A percentile compares a stretch with the other conserved stretches of the same genome.
These are phyloP conservation scores for Trachymyrmex septentrionalis DNA, from an alignment of 1,140 invertebrate genomes.

Conservation along the genomic window DNA sequence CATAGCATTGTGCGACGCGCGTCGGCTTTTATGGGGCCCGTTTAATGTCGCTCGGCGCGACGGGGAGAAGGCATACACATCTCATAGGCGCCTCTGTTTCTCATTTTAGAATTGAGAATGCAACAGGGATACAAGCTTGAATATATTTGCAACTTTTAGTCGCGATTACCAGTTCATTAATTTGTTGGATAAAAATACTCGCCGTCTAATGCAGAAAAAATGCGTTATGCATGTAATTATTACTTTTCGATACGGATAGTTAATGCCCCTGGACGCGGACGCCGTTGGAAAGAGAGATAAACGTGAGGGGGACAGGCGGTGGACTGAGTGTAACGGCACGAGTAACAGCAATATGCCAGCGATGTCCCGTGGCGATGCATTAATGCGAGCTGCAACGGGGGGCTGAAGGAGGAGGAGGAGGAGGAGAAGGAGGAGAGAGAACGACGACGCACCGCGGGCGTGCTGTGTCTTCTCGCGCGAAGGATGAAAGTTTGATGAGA, in stretches of 20 bases:
- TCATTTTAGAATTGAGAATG: not conserved
- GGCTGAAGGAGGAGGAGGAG: no score
- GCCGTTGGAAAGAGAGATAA: conserved; percentile 15
- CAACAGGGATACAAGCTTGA: not conserved
- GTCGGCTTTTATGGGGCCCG: conserved; percentile 46
- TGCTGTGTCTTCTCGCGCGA: conserved; percentile 59
- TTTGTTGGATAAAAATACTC: not conserved
- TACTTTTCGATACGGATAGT: not conserved
- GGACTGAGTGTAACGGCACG: conserved; percentile 52
- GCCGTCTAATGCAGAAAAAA: not conserved
- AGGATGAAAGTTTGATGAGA: conserved; percentile 76
- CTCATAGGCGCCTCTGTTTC: conserved; percentile 17
- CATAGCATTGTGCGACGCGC: conserved; percentile 66
- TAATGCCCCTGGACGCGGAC: not conserved
- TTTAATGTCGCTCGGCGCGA: conserved; percentile 26
- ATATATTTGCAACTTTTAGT: not conserved
- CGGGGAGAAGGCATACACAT: not conserved
- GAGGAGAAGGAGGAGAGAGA: not conserved
- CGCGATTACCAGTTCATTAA: not conserved
- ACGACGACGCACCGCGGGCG: conserved; percentile 40
- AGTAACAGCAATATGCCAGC: conserved; percentile 63
- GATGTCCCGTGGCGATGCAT: conserved; percentile 60
- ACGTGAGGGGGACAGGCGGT: conserved; percentile 4
- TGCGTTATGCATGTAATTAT: not conserved
- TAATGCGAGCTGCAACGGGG: conserved; percentile 47